A percentile compares a stretch with the other conserved stretches of the same genome.
Evolutionary conservation across 2,888 invertebrate species (phyloP).

Genomic region (Asteroscopus sphinx): DNA sequence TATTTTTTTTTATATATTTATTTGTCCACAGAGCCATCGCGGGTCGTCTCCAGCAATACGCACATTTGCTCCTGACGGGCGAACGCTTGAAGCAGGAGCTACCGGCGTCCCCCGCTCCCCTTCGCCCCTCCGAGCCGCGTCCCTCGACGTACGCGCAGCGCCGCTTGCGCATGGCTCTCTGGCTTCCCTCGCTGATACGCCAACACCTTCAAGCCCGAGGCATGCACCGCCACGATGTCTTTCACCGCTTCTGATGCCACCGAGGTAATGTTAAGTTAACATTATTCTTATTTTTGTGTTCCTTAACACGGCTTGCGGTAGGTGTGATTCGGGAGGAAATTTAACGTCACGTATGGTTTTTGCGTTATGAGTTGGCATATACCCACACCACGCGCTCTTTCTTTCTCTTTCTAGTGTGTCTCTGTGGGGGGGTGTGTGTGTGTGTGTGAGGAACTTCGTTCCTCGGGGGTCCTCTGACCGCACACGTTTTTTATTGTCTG

Average conservation of each 20-base stretch:
- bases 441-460: too few relatives aligned
- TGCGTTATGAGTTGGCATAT: too few relatives aligned
- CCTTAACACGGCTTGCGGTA: too few relatives aligned
- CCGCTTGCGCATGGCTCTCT: conserved; percentile 93
- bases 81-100: conserved; percentile 88
- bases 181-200: conserved; percentile 91
- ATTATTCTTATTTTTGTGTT: too few relatives aligned
- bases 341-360: too few relatives aligned
- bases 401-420: too few relatives aligned
- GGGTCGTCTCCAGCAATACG: conserved; percentile 96
- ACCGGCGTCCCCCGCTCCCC: conserved; percentile 92
- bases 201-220: conserved; percentile 82
- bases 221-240: conserved; percentile 91
- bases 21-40: conserved; percentile 92
- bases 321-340: too few relatives aligned
- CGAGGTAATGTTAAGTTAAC: conserved; percentile 78
- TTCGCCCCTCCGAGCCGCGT: conserved; percentile 94
- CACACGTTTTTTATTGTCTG: too few relatives aligned
- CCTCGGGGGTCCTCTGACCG: too few relatives aligned
- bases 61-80: conserved; percentile 95
- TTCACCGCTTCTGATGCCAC: conserved; percentile 94
- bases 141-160: conserved; percentile 93
- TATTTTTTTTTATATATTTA: too few relatives aligned
- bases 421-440: too few relatives aligned
- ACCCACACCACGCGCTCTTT: too few relatives aligned